Evolutionary conservation across 2,113 vertebrate genomes (phyloP).

Genomic region (Cottus gobio): DNA sequence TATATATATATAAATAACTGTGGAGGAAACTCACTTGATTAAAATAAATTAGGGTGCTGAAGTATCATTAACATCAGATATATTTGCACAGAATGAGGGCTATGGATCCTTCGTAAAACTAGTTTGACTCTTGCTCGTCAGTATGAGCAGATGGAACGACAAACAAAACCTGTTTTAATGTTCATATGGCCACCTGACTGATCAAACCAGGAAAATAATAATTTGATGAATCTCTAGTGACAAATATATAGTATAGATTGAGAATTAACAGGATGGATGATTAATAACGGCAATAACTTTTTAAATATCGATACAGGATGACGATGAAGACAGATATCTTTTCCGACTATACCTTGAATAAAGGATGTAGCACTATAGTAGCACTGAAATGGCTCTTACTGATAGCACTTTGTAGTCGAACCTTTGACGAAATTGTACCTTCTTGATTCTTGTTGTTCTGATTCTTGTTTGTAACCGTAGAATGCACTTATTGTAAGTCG

Average conservation of each 20-base stretch:
- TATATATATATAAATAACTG: background rate
- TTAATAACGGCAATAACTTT: background rate
- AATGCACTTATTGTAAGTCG: too few species aligned
- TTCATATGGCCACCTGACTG: background rate
- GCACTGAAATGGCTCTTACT: too few species aligned
- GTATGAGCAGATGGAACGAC: background rate
- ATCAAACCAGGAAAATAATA: background rate
- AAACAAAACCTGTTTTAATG: background rate
- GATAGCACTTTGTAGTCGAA: too few species aligned
- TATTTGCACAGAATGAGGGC: background rate
- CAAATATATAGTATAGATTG: background rate
- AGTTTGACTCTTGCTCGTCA: background rate
- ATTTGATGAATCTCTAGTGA: background rate
- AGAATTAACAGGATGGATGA: background rate
- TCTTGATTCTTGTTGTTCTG: too few species aligned
- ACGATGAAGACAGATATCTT: too few species aligned
- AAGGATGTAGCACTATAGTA: too few species aligned
- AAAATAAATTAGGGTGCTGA: background rate
- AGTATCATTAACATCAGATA: background rate
- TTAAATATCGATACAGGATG: slow-evolving; percentile 43
- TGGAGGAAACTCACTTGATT: background rate
- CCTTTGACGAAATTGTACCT: too few species aligned
- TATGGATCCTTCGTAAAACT: background rate
- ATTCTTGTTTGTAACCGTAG: too few species aligned
- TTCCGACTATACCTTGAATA: too few species aligned